A percentile compares a stretch with the other conserved stretches of the same genome.
Conservation (phyloP, 2,888 invertebrate species). For the Phlogophora meticulosa region DNA sequence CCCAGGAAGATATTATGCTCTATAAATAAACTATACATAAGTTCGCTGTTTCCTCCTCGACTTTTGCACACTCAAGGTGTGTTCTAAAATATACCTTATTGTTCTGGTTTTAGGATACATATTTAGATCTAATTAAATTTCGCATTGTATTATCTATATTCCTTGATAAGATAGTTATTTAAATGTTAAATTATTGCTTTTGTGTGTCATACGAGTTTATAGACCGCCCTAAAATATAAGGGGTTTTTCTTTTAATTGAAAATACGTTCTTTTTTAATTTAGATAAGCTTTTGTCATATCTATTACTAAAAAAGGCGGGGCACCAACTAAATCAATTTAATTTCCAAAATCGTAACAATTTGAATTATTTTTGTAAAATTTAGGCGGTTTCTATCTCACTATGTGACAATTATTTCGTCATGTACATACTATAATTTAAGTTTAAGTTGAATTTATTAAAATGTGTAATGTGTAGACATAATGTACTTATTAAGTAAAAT, state of each 20-base stretch:
- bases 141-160: constrained; percentile 43
- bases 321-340: constrained; percentile 11
- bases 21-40: neutral
- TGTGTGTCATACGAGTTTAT: constrained; percentile 13
- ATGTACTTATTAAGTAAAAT: constrained; percentile 65
- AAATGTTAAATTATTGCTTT: constrained; percentile 28
- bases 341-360: neutral
- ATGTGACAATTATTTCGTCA: constrained; percentile 24
- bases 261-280: neutral
- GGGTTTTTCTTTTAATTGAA: neutral
- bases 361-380: constrained; percentile 11
- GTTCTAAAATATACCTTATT: constrained; percentile 2
- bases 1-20: neutral
- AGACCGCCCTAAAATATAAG: neutral
- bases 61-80: constrained; percentile 5
- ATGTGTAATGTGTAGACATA: constrained; percentile 70
- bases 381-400: constrained; percentile 8
- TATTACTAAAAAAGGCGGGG: constrained; percentile 1
- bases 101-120: neutral
- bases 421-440: constrained; percentile 31
- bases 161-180: constrained; percentile 30
- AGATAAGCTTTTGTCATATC: neutral
- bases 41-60: neutral
- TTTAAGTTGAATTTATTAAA: constrained; percentile 57
- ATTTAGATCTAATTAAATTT: constrained; percentile 42